Percentiles rank a stretch among this genome's conserved stretches.
Evolutionary conservation across 2,888 invertebrate species (phyloP).

Genomic region (Endomychus coccineus): DNA sequence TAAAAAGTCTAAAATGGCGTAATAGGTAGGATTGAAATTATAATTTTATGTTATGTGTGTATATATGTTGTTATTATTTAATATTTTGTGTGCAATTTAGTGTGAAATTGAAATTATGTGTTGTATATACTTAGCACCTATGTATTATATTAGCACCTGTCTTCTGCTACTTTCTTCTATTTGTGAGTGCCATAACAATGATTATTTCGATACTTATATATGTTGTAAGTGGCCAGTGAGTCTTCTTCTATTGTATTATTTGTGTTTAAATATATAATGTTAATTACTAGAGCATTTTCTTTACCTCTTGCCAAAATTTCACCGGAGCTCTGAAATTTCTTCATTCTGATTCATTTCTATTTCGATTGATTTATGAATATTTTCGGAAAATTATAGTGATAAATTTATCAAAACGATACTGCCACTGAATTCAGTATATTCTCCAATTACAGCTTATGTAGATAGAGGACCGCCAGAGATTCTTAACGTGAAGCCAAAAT

Average conservation of each 20-base stretch:
- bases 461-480: no score
- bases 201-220: conserved; percentile 19
- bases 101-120: conserved; percentile 21
- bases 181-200: conserved; percentile 32
- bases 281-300: conserved; percentile 18
- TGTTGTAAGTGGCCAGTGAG: conserved; percentile 31
- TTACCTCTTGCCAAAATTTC: no score
- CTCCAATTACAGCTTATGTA: no score
- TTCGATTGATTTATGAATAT: no score
- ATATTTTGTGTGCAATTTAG: conserved; percentile 17
- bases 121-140: conserved; percentile 29
- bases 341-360: no score
- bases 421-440: no score
- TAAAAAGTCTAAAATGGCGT: conserved; percentile 11
- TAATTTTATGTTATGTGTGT: conserved; percentile 26
- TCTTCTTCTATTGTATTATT: conserved; percentile 20
- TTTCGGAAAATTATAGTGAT: no score
- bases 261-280: conserved; percentile 25
- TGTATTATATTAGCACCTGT: conserved; percentile 23
- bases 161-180: conserved; percentile 14
- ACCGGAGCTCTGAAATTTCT: no score
- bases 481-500: no score
- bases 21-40: conserved; percentile 18
- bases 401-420: no score
- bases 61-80: conserved; percentile 25